Conservation (phyloP, 2,113 vertebrate species). For the Fregata magnificens region DNA sequence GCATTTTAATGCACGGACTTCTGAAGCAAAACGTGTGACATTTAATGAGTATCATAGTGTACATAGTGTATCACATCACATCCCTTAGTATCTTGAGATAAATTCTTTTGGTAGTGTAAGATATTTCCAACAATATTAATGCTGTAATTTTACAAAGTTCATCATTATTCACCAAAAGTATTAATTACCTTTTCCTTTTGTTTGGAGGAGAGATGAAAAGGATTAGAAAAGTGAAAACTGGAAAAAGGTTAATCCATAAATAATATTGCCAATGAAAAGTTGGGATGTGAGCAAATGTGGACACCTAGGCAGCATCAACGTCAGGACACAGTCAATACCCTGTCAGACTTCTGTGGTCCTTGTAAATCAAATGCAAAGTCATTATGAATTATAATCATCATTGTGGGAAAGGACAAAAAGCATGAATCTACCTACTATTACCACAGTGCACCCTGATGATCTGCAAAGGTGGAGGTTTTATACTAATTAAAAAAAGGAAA, state of each 20-base stretch:
- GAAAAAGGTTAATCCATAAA: background rate
- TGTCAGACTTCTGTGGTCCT: background rate
- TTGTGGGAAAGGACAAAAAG: background rate
- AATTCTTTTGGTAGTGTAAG: background rate
- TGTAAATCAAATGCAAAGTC: background rate
- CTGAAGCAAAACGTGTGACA: background rate
- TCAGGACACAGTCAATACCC: background rate
- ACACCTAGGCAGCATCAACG: background rate
- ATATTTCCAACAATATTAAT: background rate
- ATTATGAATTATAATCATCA: background rate
- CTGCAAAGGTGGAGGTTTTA: background rate
- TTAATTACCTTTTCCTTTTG: background rate
- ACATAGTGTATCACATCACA: background rate
- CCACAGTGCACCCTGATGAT: background rate
- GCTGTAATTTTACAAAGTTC: background rate
- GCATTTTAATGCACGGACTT: background rate
- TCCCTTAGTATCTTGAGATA: background rate
- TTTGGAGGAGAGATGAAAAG: background rate
- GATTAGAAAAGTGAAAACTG: background rate
- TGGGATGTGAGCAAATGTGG: background rate
- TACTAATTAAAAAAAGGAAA: conserved; percentile 6
- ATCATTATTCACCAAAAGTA: accelerated
- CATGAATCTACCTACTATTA: background rate
- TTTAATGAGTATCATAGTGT: background rate
- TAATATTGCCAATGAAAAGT: background rate